A percentile compares a stretch with the other conserved stretches of the same genome.
These are phyloP conservation scores for Amia ocellicauda DNA, from an alignment of 2,113 vertebrate genomes.

Conservation along the genomic window DNA sequence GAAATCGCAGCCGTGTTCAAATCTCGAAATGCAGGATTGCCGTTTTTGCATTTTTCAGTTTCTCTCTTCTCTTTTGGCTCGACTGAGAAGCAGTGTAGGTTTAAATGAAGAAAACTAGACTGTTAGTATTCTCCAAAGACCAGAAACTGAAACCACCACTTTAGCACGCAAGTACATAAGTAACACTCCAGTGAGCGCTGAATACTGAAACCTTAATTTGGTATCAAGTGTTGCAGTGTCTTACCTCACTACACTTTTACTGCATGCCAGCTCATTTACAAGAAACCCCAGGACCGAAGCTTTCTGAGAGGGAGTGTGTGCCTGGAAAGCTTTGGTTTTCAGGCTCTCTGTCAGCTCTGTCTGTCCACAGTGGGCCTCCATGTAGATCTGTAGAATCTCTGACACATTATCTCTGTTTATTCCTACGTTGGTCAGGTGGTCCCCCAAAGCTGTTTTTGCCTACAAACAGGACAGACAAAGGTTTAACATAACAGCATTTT, in stretches of 20 bases:
- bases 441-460: constrained; percentile 87
- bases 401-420: constrained; percentile 90
- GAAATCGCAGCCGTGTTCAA: no score
- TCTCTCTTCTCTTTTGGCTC: no score
- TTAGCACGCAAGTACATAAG: neutral
- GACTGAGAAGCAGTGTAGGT: no score
- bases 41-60: no score
- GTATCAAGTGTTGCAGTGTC: constrained; percentile 15
- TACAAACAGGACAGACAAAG: constrained; percentile 45
- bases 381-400: constrained; percentile 90
- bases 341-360: constrained; percentile 80
- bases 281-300: constrained; percentile 83
- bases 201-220: neutral
- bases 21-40: no score
- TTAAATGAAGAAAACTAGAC: no score
- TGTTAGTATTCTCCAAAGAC: no score
- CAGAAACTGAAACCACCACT: neutral
- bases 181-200: neutral
- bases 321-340: constrained; percentile 89
- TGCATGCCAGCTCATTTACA: constrained; percentile 89
- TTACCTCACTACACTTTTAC: constrained; percentile 89
- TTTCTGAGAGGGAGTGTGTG: constrained; percentile 85
- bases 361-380: constrained; percentile 83
- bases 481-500: neutral
- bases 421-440: constrained; percentile 81